Conservation (phyloP, 2,113 vertebrate species). For the Lontra canadensis region DNA sequence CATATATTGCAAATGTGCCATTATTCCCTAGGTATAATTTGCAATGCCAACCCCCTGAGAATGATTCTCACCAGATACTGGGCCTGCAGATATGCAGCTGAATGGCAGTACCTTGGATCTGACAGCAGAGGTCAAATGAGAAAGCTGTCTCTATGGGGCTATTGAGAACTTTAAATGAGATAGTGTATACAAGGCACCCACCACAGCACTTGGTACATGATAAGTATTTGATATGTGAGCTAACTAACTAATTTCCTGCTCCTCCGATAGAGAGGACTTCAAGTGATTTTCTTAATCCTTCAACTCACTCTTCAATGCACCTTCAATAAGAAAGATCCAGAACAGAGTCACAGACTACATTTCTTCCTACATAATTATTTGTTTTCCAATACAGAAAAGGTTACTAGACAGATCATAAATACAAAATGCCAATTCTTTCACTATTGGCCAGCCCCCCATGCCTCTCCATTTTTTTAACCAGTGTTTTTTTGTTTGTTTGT, state of each 20-base stretch:
- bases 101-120: background rate
- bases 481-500: background rate
- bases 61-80: background rate
- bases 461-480: background rate
- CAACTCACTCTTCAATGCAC: background rate
- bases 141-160: background rate
- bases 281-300: background rate
- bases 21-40: slow-evolving; percentile 14
- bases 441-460: background rate
- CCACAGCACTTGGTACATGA: background rate
- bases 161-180: background rate
- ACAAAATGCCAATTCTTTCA: background rate
- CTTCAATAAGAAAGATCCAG: background rate
- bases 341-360: background rate
- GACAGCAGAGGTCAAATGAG: background rate
- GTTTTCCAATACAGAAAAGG: background rate
- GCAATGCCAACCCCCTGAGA: background rate
- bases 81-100: background rate
- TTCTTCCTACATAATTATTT: background rate
- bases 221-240: background rate
- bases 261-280: background rate
- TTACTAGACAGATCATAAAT: background rate
- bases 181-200: background rate
- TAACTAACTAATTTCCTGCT: background rate
- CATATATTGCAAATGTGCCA: background rate